Conservation (phyloP, 1,140 invertebrate genomes). For the Thaumatotibia leucotreta region DNA sequence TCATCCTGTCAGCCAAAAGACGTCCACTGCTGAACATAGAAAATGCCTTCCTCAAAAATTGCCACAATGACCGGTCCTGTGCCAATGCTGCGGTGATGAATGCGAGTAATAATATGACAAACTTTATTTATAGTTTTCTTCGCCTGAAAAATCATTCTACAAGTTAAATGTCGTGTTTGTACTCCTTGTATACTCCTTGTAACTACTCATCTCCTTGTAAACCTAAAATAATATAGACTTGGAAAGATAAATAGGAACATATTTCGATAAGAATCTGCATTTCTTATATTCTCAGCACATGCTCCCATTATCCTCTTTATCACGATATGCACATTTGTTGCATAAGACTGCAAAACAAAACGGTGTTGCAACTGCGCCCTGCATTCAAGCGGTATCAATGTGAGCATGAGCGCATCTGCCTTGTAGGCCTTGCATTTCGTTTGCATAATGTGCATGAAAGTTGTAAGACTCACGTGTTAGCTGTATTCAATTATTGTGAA, state of each 20-base stretch:
- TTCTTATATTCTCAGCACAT: not conserved
- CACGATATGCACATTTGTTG: conserved; percentile 9
- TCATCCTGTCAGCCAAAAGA: no score
- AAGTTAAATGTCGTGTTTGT: no score
- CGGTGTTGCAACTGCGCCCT: conserved; percentile 3
- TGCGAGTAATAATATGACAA: no score
- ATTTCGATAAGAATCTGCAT: not conserved
- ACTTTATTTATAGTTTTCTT: no score
- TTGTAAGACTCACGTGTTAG: not conserved
- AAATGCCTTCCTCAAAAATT: no score
- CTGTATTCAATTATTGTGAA: not conserved
- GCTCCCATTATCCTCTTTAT: conserved; percentile 7
- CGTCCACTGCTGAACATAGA: no score
- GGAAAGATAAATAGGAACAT: not conserved
- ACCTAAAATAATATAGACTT: not conserved
- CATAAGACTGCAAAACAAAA: conserved; percentile 6
- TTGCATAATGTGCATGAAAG: conserved; percentile 1
- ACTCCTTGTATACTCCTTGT: no score
- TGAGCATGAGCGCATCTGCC: not conserved
- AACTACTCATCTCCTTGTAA: no score
- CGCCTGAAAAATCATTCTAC: no score
- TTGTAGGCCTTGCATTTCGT: not conserved
- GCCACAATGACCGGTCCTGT: no score
- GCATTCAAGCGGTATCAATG: conserved; percentile 1
- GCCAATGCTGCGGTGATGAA: no score